Evolutionary conservation across 35 echinoderm and acorn worm genomes (phyloP).

Genomic region (Ophiothrix spiculata): DNA sequence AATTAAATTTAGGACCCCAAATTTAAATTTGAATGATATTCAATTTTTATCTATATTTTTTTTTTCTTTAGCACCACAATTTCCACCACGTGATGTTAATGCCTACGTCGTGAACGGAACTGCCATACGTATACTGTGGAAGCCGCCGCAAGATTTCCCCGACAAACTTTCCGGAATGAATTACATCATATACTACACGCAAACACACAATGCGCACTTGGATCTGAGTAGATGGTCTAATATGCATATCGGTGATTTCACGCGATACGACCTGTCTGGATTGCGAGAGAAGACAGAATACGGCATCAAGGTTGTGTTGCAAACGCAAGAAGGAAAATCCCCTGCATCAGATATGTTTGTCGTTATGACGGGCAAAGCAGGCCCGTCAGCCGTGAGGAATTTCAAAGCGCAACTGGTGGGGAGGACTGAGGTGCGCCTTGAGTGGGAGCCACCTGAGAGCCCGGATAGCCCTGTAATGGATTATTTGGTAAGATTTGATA

Average conservation of each 20-base stretch:
- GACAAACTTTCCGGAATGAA: conserved; percentile 46
- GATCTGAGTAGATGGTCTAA: conserved; percentile 36
- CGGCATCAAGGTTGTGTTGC: conserved; percentile 44
- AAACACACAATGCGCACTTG: conserved; percentile 16
- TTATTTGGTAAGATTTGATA: conserved; percentile 50
- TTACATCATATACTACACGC: conserved; percentile 73
- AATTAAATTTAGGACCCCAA: too few species aligned
- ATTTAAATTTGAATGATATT: too few species aligned
- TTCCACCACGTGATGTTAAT: conserved; percentile 30
- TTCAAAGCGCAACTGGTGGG: conserved; percentile 22
- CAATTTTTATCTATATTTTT: too few species aligned
- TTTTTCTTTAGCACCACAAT: conserved; percentile 43
- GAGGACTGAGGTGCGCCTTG: conserved; percentile 54
- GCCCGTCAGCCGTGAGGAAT: conserved; percentile 42
- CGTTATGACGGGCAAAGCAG: conserved; percentile 27
- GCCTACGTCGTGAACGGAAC: conserved; percentile 32
- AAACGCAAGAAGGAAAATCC: conserved; percentile 72
- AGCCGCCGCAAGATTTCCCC: conserved; percentile 47
- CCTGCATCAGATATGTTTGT: conserved; percentile 34
- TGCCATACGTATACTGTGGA: conserved; percentile 59
- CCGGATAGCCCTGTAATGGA: conserved; percentile 28
- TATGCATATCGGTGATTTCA: conserved; percentile 30
- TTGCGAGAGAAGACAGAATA: conserved; percentile 59
- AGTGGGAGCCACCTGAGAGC: conserved; percentile 37
- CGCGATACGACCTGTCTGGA: conserved; percentile 27